Evolutionary conservation across 2,888 invertebrate species (phyloP), one percentile per base, ranked within the genome.

Genomic region (Chrysopilus asiliformis): DNA sequence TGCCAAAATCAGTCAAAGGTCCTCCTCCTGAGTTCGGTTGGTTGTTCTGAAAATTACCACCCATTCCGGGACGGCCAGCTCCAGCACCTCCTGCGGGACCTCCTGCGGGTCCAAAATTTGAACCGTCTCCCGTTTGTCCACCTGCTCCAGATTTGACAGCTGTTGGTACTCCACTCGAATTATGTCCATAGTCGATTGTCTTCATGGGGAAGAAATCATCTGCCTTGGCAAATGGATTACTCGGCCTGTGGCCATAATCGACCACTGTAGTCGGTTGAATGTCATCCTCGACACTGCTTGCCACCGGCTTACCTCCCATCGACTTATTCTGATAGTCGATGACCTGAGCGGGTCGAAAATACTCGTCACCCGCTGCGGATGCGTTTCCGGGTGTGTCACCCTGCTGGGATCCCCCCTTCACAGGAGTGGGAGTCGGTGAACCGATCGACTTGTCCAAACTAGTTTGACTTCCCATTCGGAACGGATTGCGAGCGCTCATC

Each of bases 171-270:
- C 10, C 18, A 2, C 22, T 13, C 2, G 58, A 55, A 25, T 56
- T 70, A 52, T 81, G 79, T 43, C 76, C 72, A 55, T 81, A 81
- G 54, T 81, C 79, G 60, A 79, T 76, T 46, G 72, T 74, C 50
- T 75, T 72, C 5, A 75, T 67, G 15, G 77, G 74, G 53, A 72
- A 73, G 46, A 76, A 68, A 43, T 74, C 69, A 43, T 71, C 67
- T 31, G 10, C 16, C 4, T 10, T 9, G 5, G 13, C 15, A 22
- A 12, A 8, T 15, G 18, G 10, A 6, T 27, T 27, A 19, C 17
- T 55, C 42, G 72, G 64, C 54, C 72, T 75, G 57, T 80, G 80
- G 39, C 76, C 76, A 64, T 80, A 80, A 60, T 80, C 79, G 48
- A 79, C 72, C 45, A 79, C 72, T 50, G 71, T 68, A 31, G 71